These are phyloP conservation scores for Papilio dardanus DNA, from an alignment of 1,140 invertebrate species.

Conservation along the genomic window DNA sequence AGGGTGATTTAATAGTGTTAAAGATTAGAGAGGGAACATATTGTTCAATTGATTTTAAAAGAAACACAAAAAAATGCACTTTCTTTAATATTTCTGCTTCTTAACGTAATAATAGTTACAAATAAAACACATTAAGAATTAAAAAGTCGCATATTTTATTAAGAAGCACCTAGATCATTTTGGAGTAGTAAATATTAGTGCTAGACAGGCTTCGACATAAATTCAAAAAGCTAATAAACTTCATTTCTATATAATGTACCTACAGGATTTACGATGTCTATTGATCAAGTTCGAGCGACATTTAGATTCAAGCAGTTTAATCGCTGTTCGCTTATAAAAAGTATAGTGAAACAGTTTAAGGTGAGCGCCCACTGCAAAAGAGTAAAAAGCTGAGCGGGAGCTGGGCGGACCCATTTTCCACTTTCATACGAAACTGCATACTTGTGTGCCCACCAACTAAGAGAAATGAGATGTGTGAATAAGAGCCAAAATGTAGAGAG, in stretches of 20 bases:
- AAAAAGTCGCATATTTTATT: neutral
- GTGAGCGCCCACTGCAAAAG: too few relatives aligned
- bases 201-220: neutral
- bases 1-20: neutral
- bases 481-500: too few relatives aligned
- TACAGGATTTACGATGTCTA: constrained; percentile 49
- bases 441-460: too few relatives aligned
- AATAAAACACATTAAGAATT: neutral
- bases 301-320: constrained; percentile 44
- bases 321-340: constrained; percentile 42
- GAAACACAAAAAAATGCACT: too few relatives aligned
- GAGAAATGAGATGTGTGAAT: too few relatives aligned
- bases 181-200: neutral
- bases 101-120: too few relatives aligned
- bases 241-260: constrained; percentile 46
- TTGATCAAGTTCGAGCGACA: constrained; percentile 49
- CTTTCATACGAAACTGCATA: too few relatives aligned
- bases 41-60: neutral
- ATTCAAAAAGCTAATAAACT: neutral
- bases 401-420: too few relatives aligned
- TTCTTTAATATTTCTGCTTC: too few relatives aligned
- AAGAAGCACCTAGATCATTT: neutral
- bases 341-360: constrained; percentile 40
- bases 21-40: neutral
- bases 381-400: too few relatives aligned